These are phyloP conservation scores for Leptinotarsa rubiginosa DNA, from an alignment of 2,888 invertebrate species.

Conservation along the genomic window DNA sequence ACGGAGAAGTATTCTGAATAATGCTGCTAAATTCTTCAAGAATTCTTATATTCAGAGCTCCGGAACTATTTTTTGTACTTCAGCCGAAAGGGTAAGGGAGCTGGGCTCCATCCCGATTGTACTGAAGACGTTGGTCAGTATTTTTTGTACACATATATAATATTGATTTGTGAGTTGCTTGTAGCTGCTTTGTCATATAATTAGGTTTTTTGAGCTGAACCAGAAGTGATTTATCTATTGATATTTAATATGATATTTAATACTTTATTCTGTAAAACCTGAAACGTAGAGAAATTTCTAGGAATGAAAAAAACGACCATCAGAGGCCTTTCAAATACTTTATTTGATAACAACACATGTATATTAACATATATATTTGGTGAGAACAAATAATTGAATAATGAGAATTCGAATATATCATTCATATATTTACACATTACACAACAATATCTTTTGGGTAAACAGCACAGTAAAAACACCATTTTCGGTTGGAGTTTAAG, in stretches of 20 bases:
- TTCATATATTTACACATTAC: slow-evolving; percentile 61
- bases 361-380: slow-evolving; percentile 67
- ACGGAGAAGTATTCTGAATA: too few species aligned
- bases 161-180: too few species aligned
- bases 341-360: slow-evolving; percentile 68
- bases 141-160: too few species aligned
- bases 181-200: too few species aligned
- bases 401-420: slow-evolving; percentile 60
- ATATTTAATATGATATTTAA: too few species aligned
- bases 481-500: slow-evolving; percentile 30
- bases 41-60: too few species aligned
- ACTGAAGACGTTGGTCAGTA: too few species aligned
- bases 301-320: not conserved
- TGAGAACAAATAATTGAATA: slow-evolving; percentile 66
- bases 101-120: too few species aligned
- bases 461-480: slow-evolving; percentile 58
- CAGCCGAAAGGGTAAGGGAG: too few species aligned
- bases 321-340: slow-evolving; percentile 50
- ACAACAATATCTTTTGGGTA: slow-evolving; percentile 56
- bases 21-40: too few species aligned
- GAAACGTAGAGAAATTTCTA: not conserved
- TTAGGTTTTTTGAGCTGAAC: not conserved
- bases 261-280: not conserved
- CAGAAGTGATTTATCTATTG: not conserved
- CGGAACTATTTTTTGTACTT: too few species aligned